phyloP scores from a whole-genome alignment of 2,113 vertebrate genomes.

The Pristiophorus japonicus region DNA sequence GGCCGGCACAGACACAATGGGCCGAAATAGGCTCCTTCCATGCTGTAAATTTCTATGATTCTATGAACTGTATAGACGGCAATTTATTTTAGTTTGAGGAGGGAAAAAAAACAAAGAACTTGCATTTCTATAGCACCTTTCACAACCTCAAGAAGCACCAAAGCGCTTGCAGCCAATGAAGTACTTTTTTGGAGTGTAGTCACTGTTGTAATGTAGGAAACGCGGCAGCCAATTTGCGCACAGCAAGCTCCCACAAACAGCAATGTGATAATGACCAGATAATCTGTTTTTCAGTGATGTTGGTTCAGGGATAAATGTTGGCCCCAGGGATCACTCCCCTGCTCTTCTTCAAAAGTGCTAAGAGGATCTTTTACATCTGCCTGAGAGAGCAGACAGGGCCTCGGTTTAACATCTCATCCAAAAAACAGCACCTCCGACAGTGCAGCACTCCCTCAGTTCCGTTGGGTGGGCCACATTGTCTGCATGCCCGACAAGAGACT shows the following conservation, averaged over 20 bases:
- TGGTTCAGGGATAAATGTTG: not conserved
- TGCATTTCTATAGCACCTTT: not conserved
- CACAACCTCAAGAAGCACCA: not conserved
- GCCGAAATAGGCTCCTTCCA: no score
- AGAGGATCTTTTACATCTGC: not conserved
- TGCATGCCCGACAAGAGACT: no score
- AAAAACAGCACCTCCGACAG: not conserved
- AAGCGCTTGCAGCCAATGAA: not conserved
- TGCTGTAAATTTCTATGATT: no score
- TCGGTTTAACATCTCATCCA: not conserved
- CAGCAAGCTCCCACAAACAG: not conserved
- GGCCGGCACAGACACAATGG: no score
- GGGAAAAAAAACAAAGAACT: not conserved
- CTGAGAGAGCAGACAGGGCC: not conserved
- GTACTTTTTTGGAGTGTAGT: not conserved
- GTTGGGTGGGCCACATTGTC: no score
- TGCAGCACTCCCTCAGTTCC: not conserved
- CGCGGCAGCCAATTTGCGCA: not conserved
- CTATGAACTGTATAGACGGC: not conserved
- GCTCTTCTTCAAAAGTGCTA: not conserved
- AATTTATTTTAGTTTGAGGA: not conserved
- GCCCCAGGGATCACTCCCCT: not conserved
- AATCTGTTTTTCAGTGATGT: not conserved
- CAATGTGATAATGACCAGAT: not conserved
- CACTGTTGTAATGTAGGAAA: not conserved